Base-by-base conservation (phyloP, 2,888 invertebrate genomes). In the Druceiella hillmani region DNA sequence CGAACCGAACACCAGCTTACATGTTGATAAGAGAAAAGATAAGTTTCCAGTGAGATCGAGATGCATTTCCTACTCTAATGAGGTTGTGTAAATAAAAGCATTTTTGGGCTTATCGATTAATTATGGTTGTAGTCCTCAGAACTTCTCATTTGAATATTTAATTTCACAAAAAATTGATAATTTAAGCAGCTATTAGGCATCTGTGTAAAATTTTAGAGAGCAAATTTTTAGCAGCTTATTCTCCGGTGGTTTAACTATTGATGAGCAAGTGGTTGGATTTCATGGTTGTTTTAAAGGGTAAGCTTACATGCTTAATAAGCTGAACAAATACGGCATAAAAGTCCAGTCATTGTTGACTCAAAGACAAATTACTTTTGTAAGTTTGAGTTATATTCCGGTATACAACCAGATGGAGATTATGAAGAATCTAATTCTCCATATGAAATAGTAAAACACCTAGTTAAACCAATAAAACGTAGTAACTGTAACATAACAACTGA, bases 211-310 rank as follows among this genome's bases (percentile, higher is more conserved):
- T n/a, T n/a, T n/a, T n/a, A n/a, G n/a, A n/a, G n/a, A n/a, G n/a
- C n/a, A n/a, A n/a, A n/a, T n/a, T n/a, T n/a, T n/a, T n/a, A n/a
- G n/a, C n/a, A n/a, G n/a, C n/a, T n/a, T n/a, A n/a, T n/a, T n/a
- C n/a, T n/a, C n/a, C n/a, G n/a, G n/a, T n/a, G n/a, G n/a, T 46
- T 41, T 22, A 36, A 38, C 32, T 45, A 50, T 46, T 29, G 45
- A 30, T 36, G 49, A 49, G 44, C 48, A 48, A 38, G 36, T 41
- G 47, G 51, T 50, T 43, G 50, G n/a, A 20, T 38, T 38, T n/a
- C 12, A 7, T 36, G 36, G 14, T 38, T 37, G 12, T 14, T 14
- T 10, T 7, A 17, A 39, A n/a, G 10, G 7, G n/a, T 41, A 13
- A 17, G 38, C 4, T 39, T 38, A 41, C 40, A 38, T 12, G 15